Evolutionary conservation across 2,888 invertebrate species (phyloP).

Genomic region (Periphyllus acericola): DNA sequence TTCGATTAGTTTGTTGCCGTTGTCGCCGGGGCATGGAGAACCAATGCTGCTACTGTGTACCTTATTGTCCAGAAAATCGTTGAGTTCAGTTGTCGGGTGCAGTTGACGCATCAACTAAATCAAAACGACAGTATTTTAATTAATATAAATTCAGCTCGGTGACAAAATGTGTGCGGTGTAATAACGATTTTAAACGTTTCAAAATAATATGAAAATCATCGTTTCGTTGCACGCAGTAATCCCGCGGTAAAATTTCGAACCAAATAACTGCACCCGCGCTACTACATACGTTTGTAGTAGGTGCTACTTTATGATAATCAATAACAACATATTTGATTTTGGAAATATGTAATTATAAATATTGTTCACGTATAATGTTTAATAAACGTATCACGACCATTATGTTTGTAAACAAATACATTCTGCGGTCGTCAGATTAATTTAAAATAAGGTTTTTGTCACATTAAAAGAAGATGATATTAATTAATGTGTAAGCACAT

Average conservation of each 20-base stretch:
- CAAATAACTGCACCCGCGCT: too few relatives aligned
- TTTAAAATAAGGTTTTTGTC: neutral
- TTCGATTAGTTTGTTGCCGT: constrained; percentile 42
- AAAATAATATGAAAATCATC: neutral
- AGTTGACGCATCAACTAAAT: constrained; percentile 58
- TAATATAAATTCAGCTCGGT: neutral
- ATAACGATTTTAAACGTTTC: neutral
- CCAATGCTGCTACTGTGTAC: constrained; percentile 1
- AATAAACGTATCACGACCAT: neutral
- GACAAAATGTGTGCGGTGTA: neutral
- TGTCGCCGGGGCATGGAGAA: constrained; percentile 20
- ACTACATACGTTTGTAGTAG: too few relatives aligned
- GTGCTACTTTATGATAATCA: neutral
- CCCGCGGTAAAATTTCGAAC: neutral
- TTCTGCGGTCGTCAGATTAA: neutral
- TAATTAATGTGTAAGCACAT: neutral
- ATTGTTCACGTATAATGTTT: neutral
- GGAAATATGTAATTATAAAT: neutral
- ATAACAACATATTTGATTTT: neutral
- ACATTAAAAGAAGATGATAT: neutral
- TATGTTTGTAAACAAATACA: neutral
- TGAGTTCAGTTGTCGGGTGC: constrained; percentile 57
- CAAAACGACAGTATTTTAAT: neutral
- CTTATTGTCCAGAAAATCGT: constrained; percentile 62
- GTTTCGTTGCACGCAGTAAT: neutral